Percentiles rank a stretch among this genome's conserved stretches.
These are phyloP conservation scores for Lordiphosa andalusiaca DNA, from an alignment of 2,888 invertebrate genomes.

Conservation along the genomic window DNA sequence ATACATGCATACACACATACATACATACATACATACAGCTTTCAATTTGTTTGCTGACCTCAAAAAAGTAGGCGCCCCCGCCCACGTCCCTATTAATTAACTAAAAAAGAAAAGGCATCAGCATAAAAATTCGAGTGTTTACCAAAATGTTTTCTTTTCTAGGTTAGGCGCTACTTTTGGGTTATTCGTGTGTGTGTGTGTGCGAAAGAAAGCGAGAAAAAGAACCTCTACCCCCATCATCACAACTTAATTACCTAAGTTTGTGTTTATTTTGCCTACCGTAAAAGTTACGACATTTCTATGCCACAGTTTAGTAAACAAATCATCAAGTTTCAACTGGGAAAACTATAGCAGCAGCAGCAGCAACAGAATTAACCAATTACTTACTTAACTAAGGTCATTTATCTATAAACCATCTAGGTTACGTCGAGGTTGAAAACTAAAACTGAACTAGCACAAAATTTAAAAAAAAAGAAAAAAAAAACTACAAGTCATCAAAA, in stretches of 20 bases:
- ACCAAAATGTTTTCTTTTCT: conserved; percentile 45
- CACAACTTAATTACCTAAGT: conserved; percentile 44
- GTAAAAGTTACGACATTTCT: conserved; percentile 28
- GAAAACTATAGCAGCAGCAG: conserved; percentile 1
- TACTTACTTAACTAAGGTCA: conserved; percentile 56
- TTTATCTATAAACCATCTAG: conserved; percentile 36
- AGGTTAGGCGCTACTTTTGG: conserved; percentile 42
- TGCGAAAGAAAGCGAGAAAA: conserved; percentile 20
- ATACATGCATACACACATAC: background rate
- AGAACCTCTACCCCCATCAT: background rate
- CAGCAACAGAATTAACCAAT: conserved; percentile 28
- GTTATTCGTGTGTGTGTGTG: conserved; percentile 21
- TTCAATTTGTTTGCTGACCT: conserved; percentile 31
- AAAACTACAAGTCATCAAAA: conserved; percentile 58
- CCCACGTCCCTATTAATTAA: conserved; percentile 38
- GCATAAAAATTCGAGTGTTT: conserved; percentile 33
- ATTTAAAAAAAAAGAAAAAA: conserved; percentile 8
- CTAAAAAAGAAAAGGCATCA: conserved; percentile 34
- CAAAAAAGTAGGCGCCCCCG: conserved; percentile 34
- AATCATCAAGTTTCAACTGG: conserved; percentile 23
- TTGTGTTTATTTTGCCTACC: conserved; percentile 26
- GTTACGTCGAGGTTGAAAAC: conserved; percentile 60
- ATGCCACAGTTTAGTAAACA: conserved; percentile 22
- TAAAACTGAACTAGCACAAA: conserved; percentile 41
- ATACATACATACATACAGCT: conserved; percentile 9